A percentile compares a stretch with the other conserved stretches of the same genome.
phyloP scores from a whole-genome alignment of 2,888 invertebrate species.

The Epistrophella euchroma region DNA sequence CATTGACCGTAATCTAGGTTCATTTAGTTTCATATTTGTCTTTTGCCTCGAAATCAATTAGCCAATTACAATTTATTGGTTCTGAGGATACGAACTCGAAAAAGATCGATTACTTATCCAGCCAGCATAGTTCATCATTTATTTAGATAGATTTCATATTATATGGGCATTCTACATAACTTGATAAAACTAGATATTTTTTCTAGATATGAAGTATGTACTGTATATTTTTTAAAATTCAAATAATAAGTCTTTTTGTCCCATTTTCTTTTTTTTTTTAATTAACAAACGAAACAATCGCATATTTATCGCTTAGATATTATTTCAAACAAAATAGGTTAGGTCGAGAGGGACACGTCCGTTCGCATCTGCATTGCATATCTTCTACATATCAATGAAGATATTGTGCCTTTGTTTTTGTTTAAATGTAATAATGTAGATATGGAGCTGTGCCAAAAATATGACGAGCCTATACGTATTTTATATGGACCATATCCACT shows the following conservation, averaged over 20 bases:
- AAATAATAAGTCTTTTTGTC: conserved; percentile 6
- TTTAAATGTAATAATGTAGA: conserved; percentile 2
- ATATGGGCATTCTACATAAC: no score
- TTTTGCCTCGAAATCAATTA: conserved; percentile 52
- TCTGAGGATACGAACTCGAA: conserved; percentile 18
- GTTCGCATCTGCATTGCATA: conserved; percentile 61
- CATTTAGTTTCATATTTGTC: no score
- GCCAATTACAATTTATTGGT: conserved; percentile 66
- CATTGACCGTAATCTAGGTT: no score
- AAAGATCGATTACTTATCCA: conserved; percentile 58
- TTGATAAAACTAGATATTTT: no score
- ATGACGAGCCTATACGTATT: not conserved
- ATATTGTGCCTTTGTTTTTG: not conserved
- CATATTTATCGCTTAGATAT: conserved; percentile 28
- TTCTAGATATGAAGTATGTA: no score
- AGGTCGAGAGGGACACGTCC: conserved; percentile 40
- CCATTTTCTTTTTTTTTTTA: conserved; percentile 16
- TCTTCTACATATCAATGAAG: not conserved
- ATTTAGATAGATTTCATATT: no score
- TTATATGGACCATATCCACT: conserved; percentile 35
- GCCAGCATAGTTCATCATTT: not conserved
- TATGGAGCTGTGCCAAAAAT: conserved; percentile 59
- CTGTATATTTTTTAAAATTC: not conserved
- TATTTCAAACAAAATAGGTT: conserved; percentile 47
- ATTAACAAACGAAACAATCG: conserved; percentile 11